Base-by-base conservation (phyloP, 2,113 vertebrate species). In the Balaeniceps rex region DNA sequence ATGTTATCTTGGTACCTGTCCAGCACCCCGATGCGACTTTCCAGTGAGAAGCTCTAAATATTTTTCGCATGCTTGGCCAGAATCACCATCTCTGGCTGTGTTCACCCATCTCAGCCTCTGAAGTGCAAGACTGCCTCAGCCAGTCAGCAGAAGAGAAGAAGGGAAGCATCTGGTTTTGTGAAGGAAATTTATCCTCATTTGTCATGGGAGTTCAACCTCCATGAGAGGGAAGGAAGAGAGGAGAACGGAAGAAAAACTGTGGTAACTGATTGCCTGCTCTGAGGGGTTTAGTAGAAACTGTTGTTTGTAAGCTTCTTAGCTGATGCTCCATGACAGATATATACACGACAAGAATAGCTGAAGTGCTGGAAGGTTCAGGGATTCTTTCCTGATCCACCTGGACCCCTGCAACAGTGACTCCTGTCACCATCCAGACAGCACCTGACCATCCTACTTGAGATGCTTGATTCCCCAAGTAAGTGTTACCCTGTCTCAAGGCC, bases 271-370 rank as follows among this genome's bases (percentile, higher is more conserved):
- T 38, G 72, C 12, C 60, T 36, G 14, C 49, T 47, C 25, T 34
- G 40, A 49, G 29, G 14, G 8, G 6, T 23, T 77, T 7, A 33
- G 8, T 14, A 26, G 64, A 55, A 78, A 19, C 11, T 38, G 65
- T 11, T 33, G 23, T 42, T 81, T 24, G 11, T 55, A 57, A 11
- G 6, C 23, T 80, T 10, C 42, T 70, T 40, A 18, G 46, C 9
- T 91, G 7, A 11, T 0, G 1, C 19, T 91, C 58, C 29, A 5
- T 0, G 2, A 25, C 14, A 36, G 16, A 23, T 34, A 21, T 4
- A 11, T 38, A 7, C 16, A 15, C 1, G 2, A 33, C 16, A 66
- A 65, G 33, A 36, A 23, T 8, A 55, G 29, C 54, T 55, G 58
- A n/a, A 51, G 18, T 46, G 44, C 42, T 49, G 42, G 19, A 42